phyloP scores from a whole-genome alignment of 2,113 vertebrate species.

The Corythaeola cristata region DNA sequence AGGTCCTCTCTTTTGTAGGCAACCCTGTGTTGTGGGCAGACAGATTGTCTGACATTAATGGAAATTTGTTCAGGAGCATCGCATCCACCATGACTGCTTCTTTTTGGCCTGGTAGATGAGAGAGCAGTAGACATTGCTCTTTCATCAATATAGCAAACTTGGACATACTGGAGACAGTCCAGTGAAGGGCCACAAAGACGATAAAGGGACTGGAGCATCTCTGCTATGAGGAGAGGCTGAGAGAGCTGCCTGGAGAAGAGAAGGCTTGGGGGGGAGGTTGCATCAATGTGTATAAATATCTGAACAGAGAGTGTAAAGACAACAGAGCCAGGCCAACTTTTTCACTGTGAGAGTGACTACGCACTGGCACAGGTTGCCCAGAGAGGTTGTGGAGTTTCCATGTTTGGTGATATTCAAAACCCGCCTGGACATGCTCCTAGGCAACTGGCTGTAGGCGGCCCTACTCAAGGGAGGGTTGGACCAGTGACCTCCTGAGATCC shows the following conservation, averaged over 20 bases:
- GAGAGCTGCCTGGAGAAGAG: neutral
- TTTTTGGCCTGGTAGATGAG: neutral
- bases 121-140: neutral
- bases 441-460: neutral
- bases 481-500: neutral
- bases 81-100: neutral
- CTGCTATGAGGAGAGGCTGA: neutral
- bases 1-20: neutral
- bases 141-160: neutral
- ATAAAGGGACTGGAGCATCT: neutral
- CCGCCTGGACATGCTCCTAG: too few relatives aligned
- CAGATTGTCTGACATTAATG: neutral
- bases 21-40: neutral
- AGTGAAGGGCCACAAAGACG: neutral
- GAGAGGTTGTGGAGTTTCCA: neutral
- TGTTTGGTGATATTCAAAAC: neutral
- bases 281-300: neutral
- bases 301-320: neutral
- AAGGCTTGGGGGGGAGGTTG: neutral
- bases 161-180: neutral
- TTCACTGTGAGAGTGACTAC: neutral
- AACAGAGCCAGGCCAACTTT: neutral
- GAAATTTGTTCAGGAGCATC: neutral
- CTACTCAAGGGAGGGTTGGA: neutral
- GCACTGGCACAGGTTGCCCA: neutral